phyloP scores from a whole-genome alignment of 2,113 vertebrate species.

The Ptyas mucosa region DNA sequence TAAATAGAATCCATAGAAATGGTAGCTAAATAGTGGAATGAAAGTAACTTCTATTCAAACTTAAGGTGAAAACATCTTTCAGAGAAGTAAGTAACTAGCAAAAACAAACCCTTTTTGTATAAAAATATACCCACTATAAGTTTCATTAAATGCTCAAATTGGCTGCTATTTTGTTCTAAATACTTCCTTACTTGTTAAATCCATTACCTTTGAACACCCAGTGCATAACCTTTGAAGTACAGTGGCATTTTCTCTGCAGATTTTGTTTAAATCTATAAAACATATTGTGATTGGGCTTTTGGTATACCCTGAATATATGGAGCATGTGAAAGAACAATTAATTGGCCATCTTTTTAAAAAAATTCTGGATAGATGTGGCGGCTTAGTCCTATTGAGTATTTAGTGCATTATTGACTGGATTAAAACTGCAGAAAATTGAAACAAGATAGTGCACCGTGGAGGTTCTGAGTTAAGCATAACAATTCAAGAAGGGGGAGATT shows the following conservation, averaged over 20 bases:
- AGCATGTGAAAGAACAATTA: background rate
- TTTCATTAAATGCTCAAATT: background rate
- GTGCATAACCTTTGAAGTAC: background rate
- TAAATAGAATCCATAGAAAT: background rate
- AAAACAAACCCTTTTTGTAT: background rate
- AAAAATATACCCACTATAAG: background rate
- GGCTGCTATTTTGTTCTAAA: background rate
- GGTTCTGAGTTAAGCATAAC: background rate
- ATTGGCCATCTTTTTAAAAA: background rate
- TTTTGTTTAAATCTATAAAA: background rate
- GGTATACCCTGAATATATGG: background rate
- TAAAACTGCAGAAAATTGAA: background rate
- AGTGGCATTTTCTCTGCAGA: background rate
- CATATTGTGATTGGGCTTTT: background rate
- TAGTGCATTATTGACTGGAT: background rate
- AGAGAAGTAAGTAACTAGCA: background rate
- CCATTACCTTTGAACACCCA: background rate
- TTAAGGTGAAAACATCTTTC: background rate
- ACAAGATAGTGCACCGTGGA: background rate
- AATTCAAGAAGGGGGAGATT: background rate
- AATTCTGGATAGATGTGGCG: background rate
- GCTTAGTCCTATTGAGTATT: background rate
- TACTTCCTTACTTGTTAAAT: background rate
- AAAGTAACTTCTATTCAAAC: background rate
- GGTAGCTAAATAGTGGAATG: background rate